These are phyloP conservation scores for Gracilinanus agilis DNA, from an alignment of 2,113 vertebrate species.

Conservation along the genomic window DNA sequence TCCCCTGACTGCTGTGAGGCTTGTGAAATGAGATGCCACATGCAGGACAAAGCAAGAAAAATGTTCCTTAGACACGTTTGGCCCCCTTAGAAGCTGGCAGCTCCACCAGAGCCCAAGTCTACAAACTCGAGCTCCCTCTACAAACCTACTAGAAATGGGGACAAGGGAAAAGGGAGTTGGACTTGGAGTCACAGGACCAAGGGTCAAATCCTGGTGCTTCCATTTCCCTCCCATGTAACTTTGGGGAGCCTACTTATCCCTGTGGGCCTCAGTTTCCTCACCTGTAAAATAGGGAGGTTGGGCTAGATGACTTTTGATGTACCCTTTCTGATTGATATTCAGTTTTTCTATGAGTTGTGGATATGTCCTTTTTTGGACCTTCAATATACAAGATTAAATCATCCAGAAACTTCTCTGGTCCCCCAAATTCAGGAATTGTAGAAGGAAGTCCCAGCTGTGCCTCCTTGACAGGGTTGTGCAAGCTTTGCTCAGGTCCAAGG, in stretches of 20 bases:
- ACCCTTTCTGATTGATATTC: not conserved
- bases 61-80: constrained; percentile 46
- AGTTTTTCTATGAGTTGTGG: not conserved
- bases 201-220: not conserved
- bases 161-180: not conserved
- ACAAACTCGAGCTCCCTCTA: constrained; percentile 55
- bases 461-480: not conserved
- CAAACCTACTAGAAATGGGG: constrained; percentile 27
- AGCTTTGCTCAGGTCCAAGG: not conserved
- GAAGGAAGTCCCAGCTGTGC: not conserved
- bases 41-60: constrained; percentile 69
- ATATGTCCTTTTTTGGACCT: not conserved
- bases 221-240: not conserved
- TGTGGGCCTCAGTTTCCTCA: not conserved
- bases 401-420: not conserved
- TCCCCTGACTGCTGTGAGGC: constrained; percentile 66
- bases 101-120: constrained; percentile 59
- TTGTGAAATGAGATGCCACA: constrained; percentile 49
- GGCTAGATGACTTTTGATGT: not conserved
- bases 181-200: not conserved
- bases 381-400: constrained; percentile 5
- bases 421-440: not conserved
- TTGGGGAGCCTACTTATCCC: not conserved
- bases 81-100: constrained; percentile 33
- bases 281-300: not conserved